phyloP scores from a whole-genome alignment of 2,888 invertebrate genomes.

The Himalopsyche tibetana region DNA sequence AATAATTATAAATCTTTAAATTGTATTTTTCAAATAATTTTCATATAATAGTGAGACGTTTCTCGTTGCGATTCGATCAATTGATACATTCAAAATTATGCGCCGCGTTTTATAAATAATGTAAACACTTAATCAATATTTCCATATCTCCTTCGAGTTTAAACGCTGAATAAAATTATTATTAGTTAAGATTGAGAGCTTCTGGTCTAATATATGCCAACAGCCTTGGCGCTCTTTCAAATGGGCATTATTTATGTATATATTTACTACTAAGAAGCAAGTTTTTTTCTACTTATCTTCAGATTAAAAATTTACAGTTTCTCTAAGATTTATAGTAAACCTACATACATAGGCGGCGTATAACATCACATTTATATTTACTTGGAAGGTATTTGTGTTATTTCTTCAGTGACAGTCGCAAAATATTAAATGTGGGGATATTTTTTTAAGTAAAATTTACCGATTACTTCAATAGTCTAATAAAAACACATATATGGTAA shows the following conservation, averaged over 20 bases:
- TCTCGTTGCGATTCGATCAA: not conserved
- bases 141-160: slow-evolving; percentile 38
- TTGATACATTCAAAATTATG: slow-evolving; percentile 31
- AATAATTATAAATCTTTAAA: too few relatives aligned
- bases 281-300: slow-evolving; percentile 54
- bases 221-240: slow-evolving; percentile 60
- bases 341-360: slow-evolving; percentile 39
- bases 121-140: slow-evolving; percentile 40
- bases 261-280: slow-evolving; percentile 56
- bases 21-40: not conserved
- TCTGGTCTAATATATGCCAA: slow-evolving; percentile 56
- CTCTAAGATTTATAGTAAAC: slow-evolving; percentile 47
- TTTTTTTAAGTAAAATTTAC: too few relatives aligned
- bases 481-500: too few relatives aligned
- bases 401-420: not conserved
- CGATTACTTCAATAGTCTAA: too few relatives aligned
- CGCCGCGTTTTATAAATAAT: slow-evolving; percentile 29
- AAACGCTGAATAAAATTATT: slow-evolving; percentile 27
- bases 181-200: slow-evolving; percentile 39
- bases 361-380: slow-evolving; percentile 36
- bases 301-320: slow-evolving; percentile 50
- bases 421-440: too few relatives aligned
- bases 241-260: slow-evolving; percentile 55
- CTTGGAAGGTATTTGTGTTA: slow-evolving; percentile 1
- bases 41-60: not conserved